Base-by-base conservation (phyloP, 2,888 invertebrate genomes). In the Dorcus parallelipipedus region DNA sequence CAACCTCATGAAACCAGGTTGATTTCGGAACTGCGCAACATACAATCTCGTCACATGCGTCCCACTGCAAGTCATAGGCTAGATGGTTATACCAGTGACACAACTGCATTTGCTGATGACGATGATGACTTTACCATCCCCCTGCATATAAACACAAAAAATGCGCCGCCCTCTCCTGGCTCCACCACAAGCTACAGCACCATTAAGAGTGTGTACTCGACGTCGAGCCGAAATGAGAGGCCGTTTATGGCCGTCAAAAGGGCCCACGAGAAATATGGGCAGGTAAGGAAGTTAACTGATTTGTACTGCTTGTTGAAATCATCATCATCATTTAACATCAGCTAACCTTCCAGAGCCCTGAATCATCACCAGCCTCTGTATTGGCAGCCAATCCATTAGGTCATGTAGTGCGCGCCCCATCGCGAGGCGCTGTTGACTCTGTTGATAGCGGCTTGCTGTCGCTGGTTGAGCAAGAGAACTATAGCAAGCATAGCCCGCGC, bases 31-130 rank as follows among this genome's bases (percentile, higher is more conserved):
- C 75, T 86, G 52, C 77, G 83, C 49, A 80, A 76, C 54, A 78
- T 84, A 10, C 84, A 84, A 66, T 67, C 74, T 9, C 67, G 78
- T 45, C 65, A 78, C 57, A 74, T 75, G 71, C 68, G 77, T 51
- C 79, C 78, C 9, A 78, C 78, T 10, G 80, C 79, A 38, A 80
- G 78, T 62, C 79, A 79, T 62, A 70, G 88, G 62, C 82, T 86
- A 72, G 90, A 90, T 71, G 90, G 90, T 45, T 90, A 90, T 74
- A 88, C 89, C 45, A 90, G 89, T 72, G 90, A 90, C 73, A 90
- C 90, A 26, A 89, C 90, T 45, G 87, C 89, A 6, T 86, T 90
- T 68, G 89, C 89, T 49, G 90, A 90, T 70, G 89, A 89, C 68
- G 89, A 89, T 62, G 87, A 87, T 49, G 86, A 85, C 73, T 86